Evolutionary conservation across 2,113 vertebrate species (phyloP).

Genomic region (Eretmodus cyanostictus): DNA sequence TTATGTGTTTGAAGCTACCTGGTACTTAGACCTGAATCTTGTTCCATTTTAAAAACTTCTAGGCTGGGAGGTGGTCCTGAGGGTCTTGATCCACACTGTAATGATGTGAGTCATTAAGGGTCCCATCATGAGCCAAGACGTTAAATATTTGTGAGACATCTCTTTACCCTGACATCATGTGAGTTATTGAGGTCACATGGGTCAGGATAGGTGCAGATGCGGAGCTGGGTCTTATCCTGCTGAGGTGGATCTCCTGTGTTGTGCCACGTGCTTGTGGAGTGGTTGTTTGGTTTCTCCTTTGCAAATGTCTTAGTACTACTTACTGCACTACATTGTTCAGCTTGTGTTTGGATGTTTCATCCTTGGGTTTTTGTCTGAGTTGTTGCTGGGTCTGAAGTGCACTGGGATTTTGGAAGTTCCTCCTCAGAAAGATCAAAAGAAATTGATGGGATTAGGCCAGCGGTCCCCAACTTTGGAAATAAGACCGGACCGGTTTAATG

Average conservation of each 20-base stretch:
- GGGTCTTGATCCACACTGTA: background rate
- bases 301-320: fast-evolving
- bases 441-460: fast-evolving
- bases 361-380: background rate
- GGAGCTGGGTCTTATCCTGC: background rate
- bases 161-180: background rate
- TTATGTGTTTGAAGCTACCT: background rate
- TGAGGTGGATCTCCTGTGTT: background rate
- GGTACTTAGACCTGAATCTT: background rate
- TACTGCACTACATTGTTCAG: background rate
- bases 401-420: background rate
- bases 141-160: background rate
- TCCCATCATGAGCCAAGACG: background rate
- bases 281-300: background rate
- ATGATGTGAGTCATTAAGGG: background rate
- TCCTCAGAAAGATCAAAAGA: background rate
- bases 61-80: background rate
- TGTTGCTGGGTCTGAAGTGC: background rate
- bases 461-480: background rate
- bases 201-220: background rate
- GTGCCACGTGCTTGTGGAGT: background rate
- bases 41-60: background rate
- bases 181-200: background rate
- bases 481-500: fast-evolving
- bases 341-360: background rate